Conservation (phyloP, 1,140 invertebrate genomes). For the Drosophila eugracilis region DNA sequence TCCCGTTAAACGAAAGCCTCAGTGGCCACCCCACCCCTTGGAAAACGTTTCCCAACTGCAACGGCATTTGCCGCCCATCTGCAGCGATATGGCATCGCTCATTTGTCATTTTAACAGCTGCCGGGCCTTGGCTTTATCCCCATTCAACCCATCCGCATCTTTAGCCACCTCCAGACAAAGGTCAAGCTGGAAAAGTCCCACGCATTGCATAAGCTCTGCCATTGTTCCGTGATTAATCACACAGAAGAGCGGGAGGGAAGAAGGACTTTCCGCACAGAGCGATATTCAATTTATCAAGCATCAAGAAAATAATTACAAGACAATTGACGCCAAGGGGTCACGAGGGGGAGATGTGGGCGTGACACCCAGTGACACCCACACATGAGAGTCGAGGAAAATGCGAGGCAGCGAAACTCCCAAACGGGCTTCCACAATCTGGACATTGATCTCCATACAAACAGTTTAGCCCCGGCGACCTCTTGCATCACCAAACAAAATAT, state of each 20-base stretch:
- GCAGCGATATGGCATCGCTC: constrained; percentile 68
- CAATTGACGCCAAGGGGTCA: constrained; percentile 74
- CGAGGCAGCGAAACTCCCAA: constrained; percentile 16
- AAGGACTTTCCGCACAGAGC: constrained; percentile 37
- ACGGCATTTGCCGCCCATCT: constrained; percentile 40
- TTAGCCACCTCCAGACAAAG: constrained; percentile 35
- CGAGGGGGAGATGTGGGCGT: constrained; percentile 25
- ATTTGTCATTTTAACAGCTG: constrained; percentile 70
- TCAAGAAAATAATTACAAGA: constrained; percentile 74
- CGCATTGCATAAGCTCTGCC: constrained; percentile 68
- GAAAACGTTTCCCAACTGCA: constrained; percentile 7
- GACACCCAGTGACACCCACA: constrained; percentile 69
- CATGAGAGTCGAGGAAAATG: constrained; percentile 8
- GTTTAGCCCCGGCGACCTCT: constrained; percentile 74
- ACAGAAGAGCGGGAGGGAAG: constrained; percentile 12
- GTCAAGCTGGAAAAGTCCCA: constrained; percentile 60
- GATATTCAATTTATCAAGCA: constrained; percentile 81
- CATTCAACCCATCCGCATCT: constrained; percentile 5
- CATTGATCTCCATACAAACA: constrained; percentile 79
- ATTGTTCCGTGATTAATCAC: constrained; percentile 64
- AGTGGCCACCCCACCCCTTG: background rate
- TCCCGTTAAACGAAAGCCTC: background rate
- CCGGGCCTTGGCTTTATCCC: constrained; percentile 21
- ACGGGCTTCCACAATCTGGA: constrained; percentile 37
- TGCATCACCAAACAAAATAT: constrained; percentile 57